Base-by-base conservation (phyloP, 2,888 invertebrate species). In the Idaea biselata region DNA sequence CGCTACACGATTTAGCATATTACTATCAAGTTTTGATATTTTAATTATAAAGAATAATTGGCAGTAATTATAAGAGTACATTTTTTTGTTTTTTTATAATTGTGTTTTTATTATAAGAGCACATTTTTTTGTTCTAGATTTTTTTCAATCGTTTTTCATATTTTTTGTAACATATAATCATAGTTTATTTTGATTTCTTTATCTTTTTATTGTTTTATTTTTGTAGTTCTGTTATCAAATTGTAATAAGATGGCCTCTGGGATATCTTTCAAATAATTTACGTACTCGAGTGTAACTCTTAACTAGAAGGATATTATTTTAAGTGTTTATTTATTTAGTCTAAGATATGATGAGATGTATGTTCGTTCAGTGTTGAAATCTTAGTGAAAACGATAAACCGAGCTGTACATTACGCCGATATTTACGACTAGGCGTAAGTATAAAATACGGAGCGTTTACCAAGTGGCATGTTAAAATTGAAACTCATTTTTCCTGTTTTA, bases 291-390 rank as follows among this genome's bases (percentile, higher is more conserved):
- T 65, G 25, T 73, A 73, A 70, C n/a, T n/a, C n/a, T n/a, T n/a
- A n/a, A n/a, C 63, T 77, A 77, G 83, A 80, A 77, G 80, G 78
- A 77, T 77, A 71, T 44, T 44, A 44, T 18, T 8, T 56, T 78
- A 81, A 78, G 78, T 76, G 73, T 78, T 78, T 85, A 86, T 85
- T 86, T 87, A 86, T 83, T 83, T 84, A 83, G 80, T 78, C 68
- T 76, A 75, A 67, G 80, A 75, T 78, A 80, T 73, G 79, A 78
- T 74, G 72, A 75, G 44, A 77, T 74, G 72, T 73, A 74, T 71
- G 68, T 77, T 74, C 68, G 67, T 74, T 70, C 68, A 70, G 25
- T 58, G 63, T 58, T 60, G 32, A 61, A 59, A 54, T 44, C 44
- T 44, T 44, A 7, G 44, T 1, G 14, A 44, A 33, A 44, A 11